These are phyloP conservation scores for Noctua janthe DNA, from an alignment of 2,888 invertebrate species.

Conservation along the genomic window DNA sequence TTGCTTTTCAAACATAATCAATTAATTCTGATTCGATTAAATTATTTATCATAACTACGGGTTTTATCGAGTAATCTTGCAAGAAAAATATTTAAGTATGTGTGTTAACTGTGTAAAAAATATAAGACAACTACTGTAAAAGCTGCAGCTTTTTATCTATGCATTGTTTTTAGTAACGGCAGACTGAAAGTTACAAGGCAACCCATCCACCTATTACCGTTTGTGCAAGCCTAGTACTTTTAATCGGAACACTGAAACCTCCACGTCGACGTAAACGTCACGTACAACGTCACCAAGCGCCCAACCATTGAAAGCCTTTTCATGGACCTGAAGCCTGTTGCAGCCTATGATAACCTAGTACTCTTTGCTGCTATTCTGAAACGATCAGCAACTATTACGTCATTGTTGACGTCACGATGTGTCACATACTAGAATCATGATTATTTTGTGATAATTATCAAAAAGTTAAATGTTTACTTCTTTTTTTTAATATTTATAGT, in stretches of 20 bases:
- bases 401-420: constrained; percentile 9
- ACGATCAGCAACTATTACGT: constrained; percentile 65
- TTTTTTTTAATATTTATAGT: background rate
- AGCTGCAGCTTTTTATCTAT: background rate
- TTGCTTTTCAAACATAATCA: background rate
- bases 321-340: background rate
- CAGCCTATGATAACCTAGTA: constrained; percentile 76
- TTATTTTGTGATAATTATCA: background rate
- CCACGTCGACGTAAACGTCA: constrained; percentile 13
- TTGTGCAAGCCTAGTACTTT: constrained; percentile 20
- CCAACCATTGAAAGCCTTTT: background rate
- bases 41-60: background rate
- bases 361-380: constrained; percentile 71
- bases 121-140: background rate
- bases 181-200: background rate
- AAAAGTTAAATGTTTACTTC: background rate
- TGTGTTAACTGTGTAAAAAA: background rate
- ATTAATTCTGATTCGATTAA: background rate
- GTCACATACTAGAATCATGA: background rate
- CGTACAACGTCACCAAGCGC: background rate
- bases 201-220: background rate
- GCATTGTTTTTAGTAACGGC: background rate
- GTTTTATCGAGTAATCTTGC: background rate
- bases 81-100: background rate
- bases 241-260: constrained; percentile 28